Conservation (phyloP, 2,797 vertebrate species). For the Pagetopsis macropterus region DNA sequence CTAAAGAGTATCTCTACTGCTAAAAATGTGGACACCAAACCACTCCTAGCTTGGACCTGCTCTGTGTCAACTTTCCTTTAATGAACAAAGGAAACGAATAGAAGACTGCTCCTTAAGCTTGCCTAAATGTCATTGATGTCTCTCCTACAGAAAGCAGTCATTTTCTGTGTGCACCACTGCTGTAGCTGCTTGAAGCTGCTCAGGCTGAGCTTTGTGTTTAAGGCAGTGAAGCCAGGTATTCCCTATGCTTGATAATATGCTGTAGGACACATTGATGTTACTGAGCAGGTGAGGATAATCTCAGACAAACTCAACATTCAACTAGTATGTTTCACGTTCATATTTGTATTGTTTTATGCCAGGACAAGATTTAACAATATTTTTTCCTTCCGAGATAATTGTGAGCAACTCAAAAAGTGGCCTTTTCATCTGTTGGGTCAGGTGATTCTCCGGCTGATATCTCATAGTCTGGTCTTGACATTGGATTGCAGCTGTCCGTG, state of each 20-base stretch:
- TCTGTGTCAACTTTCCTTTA: neutral
- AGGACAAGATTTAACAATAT: neutral
- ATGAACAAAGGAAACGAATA: slow-evolving; percentile 20
- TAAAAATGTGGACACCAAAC: neutral
- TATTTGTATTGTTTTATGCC: neutral
- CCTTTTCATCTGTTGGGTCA: neutral
- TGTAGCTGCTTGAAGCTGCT: slow-evolving; percentile 44
- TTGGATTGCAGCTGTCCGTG: neutral
- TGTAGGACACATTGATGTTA: slow-evolving; percentile 28
- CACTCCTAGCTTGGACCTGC: neutral
- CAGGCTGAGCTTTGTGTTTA: slow-evolving; percentile 56
- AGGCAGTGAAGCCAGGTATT: slow-evolving; percentile 52
- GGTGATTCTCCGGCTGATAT: neutral
- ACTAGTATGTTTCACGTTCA: neutral
- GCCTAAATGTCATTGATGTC: slow-evolving; percentile 13
- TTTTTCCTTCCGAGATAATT: neutral
- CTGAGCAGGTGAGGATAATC: neutral
- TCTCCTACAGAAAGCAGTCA: slow-evolving; percentile 9
- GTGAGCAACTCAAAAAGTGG: neutral
- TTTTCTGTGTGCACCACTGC: slow-evolving; percentile 31
- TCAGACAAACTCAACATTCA: neutral
- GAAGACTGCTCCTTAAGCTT: slow-evolving; percentile 19
- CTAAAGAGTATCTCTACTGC: neutral
- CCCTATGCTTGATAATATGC: slow-evolving; percentile 63
- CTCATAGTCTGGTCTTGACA: neutral